Evolutionary conservation across 2,888 invertebrate species (phyloP).

Genomic region (Allacma fusca): DNA sequence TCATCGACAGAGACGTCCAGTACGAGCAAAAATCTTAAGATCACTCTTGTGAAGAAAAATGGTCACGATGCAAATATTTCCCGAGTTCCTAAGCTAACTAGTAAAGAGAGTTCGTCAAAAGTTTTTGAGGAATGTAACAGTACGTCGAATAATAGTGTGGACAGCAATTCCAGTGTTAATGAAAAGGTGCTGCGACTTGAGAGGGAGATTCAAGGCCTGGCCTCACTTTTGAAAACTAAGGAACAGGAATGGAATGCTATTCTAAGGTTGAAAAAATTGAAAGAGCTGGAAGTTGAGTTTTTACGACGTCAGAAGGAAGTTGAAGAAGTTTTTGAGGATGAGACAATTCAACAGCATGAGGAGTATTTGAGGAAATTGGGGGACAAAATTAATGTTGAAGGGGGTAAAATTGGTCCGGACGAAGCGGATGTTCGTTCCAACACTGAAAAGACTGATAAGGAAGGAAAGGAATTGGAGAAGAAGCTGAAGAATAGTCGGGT

Average conservation of each 20-base stretch:
- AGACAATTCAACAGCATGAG: constrained; percentile 16
- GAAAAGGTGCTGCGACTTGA: constrained; percentile 45
- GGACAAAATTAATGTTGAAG: constrained; percentile 20
- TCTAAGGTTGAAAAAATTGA: constrained; percentile 80
- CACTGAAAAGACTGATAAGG: constrained; percentile 52
- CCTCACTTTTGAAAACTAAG: constrained; percentile 79
- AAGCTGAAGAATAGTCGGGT: constrained; percentile 24
- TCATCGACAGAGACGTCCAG: not conserved
- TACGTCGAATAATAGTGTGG: constrained; percentile 7
- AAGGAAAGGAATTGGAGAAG: constrained; percentile 47
- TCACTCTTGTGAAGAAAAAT: not conserved
- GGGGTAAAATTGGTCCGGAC: constrained; percentile 41
- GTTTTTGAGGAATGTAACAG: constrained; percentile 15
- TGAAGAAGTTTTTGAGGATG: constrained; percentile 21
- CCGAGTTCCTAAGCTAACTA: not conserved
- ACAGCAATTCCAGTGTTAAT: constrained; percentile 16
- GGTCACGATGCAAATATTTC: constrained; percentile 16
- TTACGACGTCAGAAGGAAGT: constrained; percentile 68
- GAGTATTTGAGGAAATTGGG: constrained; percentile 29
- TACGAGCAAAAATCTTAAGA: not conserved
- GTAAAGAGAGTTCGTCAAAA: not conserved
- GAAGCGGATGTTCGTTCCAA: constrained; percentile 48
- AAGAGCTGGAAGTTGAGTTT: constrained; percentile 80
- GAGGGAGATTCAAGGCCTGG: constrained; percentile 71
- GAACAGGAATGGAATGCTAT: constrained; percentile 89